Conservation (phyloP, 1,140 invertebrate genomes). For the Aphelenchoides besseyi region DNA sequence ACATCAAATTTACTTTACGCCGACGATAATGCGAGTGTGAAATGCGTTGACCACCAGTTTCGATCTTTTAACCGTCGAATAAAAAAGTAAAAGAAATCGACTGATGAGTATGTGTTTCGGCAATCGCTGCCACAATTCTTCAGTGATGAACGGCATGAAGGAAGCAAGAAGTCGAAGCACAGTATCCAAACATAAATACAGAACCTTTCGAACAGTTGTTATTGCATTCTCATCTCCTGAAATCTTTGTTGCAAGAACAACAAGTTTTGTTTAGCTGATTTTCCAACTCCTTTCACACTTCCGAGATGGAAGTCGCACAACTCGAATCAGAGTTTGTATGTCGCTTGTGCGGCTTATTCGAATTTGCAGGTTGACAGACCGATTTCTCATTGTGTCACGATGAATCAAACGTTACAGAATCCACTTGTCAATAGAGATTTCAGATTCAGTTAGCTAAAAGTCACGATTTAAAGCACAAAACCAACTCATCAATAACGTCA, state of each 20-base stretch:
- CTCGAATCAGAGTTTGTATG: constrained; percentile 94
- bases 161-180: constrained; percentile 84
- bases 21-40: no score
- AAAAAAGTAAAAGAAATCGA: no score
- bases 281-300: constrained; percentile 44
- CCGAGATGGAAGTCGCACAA: constrained; percentile 94
- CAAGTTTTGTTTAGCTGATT: no score
- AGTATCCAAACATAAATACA: constrained; percentile 78
- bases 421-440: constrained; percentile 77
- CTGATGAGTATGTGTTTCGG: no score
- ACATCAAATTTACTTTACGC: no score
- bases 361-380: constrained; percentile 86
- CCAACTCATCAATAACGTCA: constrained; percentile 30
- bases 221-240: constrained; percentile 29
- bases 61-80: no score
- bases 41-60: no score
- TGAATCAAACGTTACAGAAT: constrained; percentile 80
- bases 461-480: constrained; percentile 18
- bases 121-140: constrained; percentile 75
- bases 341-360: constrained; percentile 78
- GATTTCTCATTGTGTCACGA: constrained; percentile 75
- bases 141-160: constrained; percentile 97
- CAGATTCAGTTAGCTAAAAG: constrained; percentile 62
- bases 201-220: constrained; percentile 51
- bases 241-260: no score